Conservation (phyloP, 1,140 invertebrate species). For the Oscheius sp. region DNA sequence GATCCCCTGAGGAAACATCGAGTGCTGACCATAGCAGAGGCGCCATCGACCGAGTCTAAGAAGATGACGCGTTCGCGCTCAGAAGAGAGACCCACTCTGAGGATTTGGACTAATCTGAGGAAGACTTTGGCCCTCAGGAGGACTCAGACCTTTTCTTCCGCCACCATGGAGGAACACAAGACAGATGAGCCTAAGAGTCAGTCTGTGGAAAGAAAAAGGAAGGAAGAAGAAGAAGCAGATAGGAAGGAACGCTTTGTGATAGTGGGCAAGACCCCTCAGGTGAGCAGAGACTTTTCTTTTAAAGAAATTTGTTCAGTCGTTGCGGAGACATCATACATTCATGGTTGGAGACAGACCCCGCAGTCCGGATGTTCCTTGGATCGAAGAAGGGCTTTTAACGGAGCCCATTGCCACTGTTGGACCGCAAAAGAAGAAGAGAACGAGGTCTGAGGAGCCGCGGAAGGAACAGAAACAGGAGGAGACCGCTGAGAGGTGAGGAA, state of each 20-base stretch:
- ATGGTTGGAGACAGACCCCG: constrained; percentile 16
- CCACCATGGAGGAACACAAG: not conserved
- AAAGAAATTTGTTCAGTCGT: not conserved
- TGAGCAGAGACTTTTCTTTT: not conserved
- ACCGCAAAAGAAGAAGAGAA: constrained; percentile 12
- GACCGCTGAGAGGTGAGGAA: not conserved
- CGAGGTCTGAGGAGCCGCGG: constrained; percentile 8
- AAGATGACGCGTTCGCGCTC: not conserved
- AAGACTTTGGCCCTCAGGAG: not conserved
- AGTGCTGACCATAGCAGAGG: constrained; percentile 20
- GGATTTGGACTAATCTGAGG: not conserved
- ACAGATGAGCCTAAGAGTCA: not conserved
- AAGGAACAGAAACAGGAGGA: constrained; percentile 5
- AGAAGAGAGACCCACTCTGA: not conserved
- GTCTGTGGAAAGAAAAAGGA: constrained; percentile 10
- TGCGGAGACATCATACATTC: constrained; percentile 27
- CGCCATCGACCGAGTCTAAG: not conserved
- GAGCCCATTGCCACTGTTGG: constrained; percentile 25
- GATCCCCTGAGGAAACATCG: constrained; percentile 24
- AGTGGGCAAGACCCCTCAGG: constrained; percentile 16
- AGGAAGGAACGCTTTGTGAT: constrained; percentile 17
- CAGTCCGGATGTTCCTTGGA: constrained; percentile 20
- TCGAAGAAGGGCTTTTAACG: constrained; percentile 17
- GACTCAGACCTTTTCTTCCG: not conserved
- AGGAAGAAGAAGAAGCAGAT: constrained; percentile 9